Evolutionary conservation across 2,113 vertebrate species (phyloP).

Genomic region (Salvator merianae): DNA sequence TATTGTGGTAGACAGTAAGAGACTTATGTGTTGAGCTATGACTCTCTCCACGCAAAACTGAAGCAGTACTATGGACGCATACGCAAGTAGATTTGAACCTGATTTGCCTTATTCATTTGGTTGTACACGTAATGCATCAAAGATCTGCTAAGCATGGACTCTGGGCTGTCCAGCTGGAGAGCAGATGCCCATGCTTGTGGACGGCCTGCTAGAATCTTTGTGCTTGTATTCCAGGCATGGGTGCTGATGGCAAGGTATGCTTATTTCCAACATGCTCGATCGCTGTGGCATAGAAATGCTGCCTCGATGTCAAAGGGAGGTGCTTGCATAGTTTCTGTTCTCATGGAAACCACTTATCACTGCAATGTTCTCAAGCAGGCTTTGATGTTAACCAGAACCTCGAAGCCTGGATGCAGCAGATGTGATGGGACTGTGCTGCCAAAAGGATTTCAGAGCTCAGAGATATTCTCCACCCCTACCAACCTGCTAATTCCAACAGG

Average conservation of each 20-base stretch:
- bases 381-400: constrained; percentile 12
- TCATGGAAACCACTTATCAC: constrained; percentile 3
- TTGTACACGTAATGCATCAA: neutral
- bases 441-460: neutral
- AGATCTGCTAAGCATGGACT: neutral
- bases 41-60: neutral
- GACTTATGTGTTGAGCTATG: neutral
- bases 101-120: neutral
- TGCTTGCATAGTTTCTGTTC: neutral
- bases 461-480: neutral
- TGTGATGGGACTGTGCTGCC: neutral
- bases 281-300: neutral
- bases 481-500: neutral
- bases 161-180: neutral
- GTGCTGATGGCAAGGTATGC: neutral
- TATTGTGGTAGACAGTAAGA: neutral
- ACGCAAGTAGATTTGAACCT: neutral
- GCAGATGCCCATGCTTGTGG: neutral
- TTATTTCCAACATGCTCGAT: neutral
- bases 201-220: neutral
- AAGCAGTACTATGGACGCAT: neutral
- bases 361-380: neutral
- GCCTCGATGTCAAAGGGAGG: neutral
- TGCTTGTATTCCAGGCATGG: neutral
- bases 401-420: neutral